Percentiles rank a stretch among this genome's conserved stretches.
Evolutionary conservation across 1,140 invertebrate genomes (phyloP).

Genomic region (Pseudomyrmex concolor): DNA sequence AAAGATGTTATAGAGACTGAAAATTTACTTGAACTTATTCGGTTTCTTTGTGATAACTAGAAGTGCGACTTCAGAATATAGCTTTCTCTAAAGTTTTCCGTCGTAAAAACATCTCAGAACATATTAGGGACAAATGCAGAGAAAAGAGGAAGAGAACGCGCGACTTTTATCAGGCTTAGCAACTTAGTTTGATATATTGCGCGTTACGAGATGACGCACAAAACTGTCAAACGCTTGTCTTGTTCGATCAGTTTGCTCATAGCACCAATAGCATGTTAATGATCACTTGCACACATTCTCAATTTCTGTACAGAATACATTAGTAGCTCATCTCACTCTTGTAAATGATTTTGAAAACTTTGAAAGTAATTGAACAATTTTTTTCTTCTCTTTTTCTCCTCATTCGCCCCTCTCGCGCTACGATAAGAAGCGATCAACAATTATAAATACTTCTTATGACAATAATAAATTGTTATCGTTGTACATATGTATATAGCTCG

Average conservation of each 20-base stretch:
- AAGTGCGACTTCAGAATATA: neutral
- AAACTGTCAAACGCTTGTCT: neutral
- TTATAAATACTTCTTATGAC: slow-evolving; percentile 78
- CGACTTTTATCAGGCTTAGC: slow-evolving; percentile 1
- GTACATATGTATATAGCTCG: slow-evolving; percentile 86
- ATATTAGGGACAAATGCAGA: slow-evolving; percentile 19
- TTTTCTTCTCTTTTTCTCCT: slow-evolving; percentile 19
- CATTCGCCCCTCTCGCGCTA: slow-evolving; percentile 5
- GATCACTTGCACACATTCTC: neutral
- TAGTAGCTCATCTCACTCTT: neutral
- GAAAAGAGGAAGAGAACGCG: slow-evolving; percentile 6
- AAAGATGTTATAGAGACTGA: slow-evolving; percentile 33
- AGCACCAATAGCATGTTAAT: neutral
- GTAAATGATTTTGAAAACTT: neutral
- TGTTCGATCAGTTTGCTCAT: neutral
- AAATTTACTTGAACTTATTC: slow-evolving; percentile 10
- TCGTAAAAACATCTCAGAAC: slow-evolving; percentile 18
- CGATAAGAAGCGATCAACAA: slow-evolving; percentile 76
- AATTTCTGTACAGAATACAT: neutral
- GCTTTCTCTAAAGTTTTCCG: slow-evolving; percentile 10
- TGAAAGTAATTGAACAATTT: neutral
- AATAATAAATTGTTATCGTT: slow-evolving; percentile 80
- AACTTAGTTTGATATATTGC: neutral
- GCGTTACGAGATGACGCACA: slow-evolving; percentile 2
- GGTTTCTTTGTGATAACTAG: slow-evolving; percentile 46